Evolutionary conservation across 2,888 invertebrate species (phyloP).

Genomic region (Cenopis cana): DNA sequence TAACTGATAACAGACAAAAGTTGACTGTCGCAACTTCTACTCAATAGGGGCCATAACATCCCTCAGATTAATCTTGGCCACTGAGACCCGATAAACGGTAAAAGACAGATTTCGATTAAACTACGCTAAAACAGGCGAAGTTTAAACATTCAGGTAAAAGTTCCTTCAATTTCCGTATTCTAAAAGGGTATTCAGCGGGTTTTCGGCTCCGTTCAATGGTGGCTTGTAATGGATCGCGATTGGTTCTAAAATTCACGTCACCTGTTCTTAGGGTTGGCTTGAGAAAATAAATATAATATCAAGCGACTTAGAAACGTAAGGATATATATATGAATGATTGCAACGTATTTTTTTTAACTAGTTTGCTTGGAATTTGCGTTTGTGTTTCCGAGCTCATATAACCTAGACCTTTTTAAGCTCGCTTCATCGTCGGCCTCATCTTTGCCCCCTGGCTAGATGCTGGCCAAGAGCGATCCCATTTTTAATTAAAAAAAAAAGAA

Average conservation of each 20-base stretch:
- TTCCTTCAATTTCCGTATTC: constrained; percentile 29
- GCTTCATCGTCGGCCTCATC: no score
- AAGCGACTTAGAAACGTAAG: no score
- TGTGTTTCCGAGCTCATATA: no score
- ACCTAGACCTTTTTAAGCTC: no score
- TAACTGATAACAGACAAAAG: neutral
- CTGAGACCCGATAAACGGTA: constrained; percentile 8
- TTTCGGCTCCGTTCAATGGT: neutral
- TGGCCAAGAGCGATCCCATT: no score
- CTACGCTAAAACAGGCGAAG: constrained; percentile 16
- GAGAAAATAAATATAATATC: no score
- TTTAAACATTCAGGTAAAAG: constrained; percentile 18
- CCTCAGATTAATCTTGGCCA: neutral
- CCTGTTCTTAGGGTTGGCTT: no score
- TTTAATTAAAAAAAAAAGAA: no score
- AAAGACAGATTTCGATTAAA: constrained; percentile 28
- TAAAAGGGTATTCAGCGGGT: neutral
- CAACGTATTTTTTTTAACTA: no score
- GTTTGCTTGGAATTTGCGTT: no score
- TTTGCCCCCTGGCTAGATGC: no score
- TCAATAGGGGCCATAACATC: constrained; percentile 15
- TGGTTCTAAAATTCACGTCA: neutral
- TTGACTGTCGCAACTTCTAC: neutral
- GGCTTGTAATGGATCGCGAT: neutral
- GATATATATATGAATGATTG: no score